Conservation (phyloP, 1,140 invertebrate genomes). For the Euwallacea fornicatus region DNA sequence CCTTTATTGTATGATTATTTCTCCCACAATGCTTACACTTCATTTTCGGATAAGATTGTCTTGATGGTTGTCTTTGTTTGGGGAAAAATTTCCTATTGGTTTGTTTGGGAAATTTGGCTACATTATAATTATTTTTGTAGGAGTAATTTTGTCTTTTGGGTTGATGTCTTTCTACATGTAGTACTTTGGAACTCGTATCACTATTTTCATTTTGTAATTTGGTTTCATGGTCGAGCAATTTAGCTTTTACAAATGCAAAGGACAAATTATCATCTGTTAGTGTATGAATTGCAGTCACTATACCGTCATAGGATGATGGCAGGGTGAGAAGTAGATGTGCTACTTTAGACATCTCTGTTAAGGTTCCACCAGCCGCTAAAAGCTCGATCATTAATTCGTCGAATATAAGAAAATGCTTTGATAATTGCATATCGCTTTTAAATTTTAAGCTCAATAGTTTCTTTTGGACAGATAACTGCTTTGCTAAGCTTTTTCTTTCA, state of each 20-base stretch:
- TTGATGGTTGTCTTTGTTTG: too few relatives aligned
- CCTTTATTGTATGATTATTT: too few relatives aligned
- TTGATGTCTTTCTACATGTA: constrained; percentile 8
- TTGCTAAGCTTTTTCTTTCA: constrained; percentile 52
- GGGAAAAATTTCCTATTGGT: background rate
- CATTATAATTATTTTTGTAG: background rate
- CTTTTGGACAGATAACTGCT: constrained; percentile 51
- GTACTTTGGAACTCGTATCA: constrained; percentile 12
- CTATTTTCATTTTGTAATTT: constrained; percentile 41
- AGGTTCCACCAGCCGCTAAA: constrained; percentile 44
- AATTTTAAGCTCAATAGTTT: constrained; percentile 51
- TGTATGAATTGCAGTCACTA: constrained; percentile 52
- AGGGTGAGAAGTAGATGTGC: constrained; percentile 50
- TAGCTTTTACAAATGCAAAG: constrained; percentile 52
- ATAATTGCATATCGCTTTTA: constrained; percentile 46
- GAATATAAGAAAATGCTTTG: constrained; percentile 48
- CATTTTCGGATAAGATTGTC: too few relatives aligned
- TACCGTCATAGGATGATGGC: constrained; percentile 47
- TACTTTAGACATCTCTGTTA: constrained; percentile 40
- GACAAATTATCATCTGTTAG: constrained; percentile 49
- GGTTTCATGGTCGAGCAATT: constrained; percentile 53
- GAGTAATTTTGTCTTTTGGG: background rate
- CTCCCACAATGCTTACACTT: too few relatives aligned
- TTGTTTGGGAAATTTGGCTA: background rate
- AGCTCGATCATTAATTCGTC: constrained; percentile 52